phyloP scores from a whole-genome alignment of 2,113 vertebrate genomes.

The Corythaeola cristata region DNA sequence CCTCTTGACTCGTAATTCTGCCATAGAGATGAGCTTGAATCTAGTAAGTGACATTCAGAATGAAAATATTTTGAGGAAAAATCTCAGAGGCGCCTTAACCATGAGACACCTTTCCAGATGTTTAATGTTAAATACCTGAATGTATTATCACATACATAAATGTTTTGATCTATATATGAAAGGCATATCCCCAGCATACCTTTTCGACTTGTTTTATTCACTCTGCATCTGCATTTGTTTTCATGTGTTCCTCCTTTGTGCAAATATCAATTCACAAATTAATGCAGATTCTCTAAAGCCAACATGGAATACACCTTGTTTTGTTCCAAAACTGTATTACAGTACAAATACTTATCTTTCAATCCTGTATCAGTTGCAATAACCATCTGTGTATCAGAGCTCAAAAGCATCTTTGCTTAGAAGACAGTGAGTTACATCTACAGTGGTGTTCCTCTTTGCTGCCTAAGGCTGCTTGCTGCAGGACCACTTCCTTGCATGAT shows the following conservation, averaged over 20 bases:
- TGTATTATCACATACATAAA: background rate
- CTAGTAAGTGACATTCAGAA: background rate
- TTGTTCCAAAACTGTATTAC: background rate
- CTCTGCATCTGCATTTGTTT: background rate
- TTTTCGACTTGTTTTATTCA: background rate
- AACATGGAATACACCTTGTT: background rate
- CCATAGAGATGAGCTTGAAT: background rate
- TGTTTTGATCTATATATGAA: background rate
- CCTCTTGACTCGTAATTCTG: background rate
- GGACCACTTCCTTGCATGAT: background rate
- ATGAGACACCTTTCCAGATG: background rate
- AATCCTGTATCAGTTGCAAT: background rate
- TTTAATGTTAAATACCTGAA: background rate
- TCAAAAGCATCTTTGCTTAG: background rate
- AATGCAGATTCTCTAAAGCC: background rate
- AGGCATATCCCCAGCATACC: background rate
- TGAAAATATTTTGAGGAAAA: background rate
- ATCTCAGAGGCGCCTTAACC: background rate
- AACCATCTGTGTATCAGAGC: background rate
- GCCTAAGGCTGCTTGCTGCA: background rate
- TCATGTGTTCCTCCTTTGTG: background rate
- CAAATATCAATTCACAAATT: background rate
- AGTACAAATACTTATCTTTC: background rate
- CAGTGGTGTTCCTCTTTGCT: background rate
- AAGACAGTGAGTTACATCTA: background rate